Evolutionary conservation across 1,140 invertebrate species (phyloP).

Genomic region (Bombus polaris): DNA sequence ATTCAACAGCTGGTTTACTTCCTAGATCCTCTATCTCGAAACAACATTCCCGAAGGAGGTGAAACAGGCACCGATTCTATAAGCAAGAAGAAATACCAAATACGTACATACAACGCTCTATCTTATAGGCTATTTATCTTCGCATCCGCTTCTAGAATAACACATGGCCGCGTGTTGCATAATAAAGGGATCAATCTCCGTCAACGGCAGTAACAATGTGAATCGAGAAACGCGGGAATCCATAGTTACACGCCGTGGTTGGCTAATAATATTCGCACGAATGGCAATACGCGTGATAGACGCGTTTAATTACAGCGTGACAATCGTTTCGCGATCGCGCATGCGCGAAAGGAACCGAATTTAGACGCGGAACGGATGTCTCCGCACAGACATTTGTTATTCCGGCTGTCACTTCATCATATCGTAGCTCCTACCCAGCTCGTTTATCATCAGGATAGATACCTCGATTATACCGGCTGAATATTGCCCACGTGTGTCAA

Average conservation of each 20-base stretch:
- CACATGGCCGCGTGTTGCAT: constrained; percentile 49
- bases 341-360: constrained; percentile 52
- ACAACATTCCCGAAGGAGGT: not conserved
- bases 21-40: not conserved
- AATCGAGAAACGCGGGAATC: constrained; percentile 56
- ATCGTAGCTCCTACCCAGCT: constrained; percentile 57
- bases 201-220: constrained; percentile 68
- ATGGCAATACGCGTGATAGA: not conserved
- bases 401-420: constrained; percentile 63
- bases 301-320: constrained; percentile 48
- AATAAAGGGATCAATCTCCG: constrained; percentile 76
- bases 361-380: constrained; percentile 59
- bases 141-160: not conserved
- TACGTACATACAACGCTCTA: not conserved
- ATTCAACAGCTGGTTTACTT: not conserved
- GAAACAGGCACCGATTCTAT: not conserved
- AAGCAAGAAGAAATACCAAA: too few species aligned
- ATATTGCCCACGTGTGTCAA: constrained; percentile 27
- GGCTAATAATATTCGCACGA: constrained; percentile 44
- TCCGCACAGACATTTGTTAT: constrained; percentile 65
- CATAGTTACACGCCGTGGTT: constrained; percentile 60
- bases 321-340: constrained; percentile 56
- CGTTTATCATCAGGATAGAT: constrained; percentile 67
- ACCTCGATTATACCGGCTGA: constrained; percentile 63
- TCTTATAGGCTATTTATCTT: not conserved